Evolutionary conservation across 2,113 vertebrate species (phyloP), one percentile per base, ranked within the genome.

Genomic region (Datnioides undecimradiatus): DNA sequence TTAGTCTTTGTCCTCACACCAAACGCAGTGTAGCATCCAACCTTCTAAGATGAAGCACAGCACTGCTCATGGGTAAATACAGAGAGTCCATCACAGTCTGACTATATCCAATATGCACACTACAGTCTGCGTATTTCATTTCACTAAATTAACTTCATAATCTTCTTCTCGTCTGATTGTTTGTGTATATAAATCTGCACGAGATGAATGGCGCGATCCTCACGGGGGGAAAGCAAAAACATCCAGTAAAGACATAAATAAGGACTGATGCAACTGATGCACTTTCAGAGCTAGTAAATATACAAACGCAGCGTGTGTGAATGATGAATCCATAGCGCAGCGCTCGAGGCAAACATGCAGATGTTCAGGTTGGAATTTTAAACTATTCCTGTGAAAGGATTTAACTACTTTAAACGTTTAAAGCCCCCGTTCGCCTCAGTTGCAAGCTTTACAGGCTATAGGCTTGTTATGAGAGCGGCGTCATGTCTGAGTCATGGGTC

Each of bases 351-450:
- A 72, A 29, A 76, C 48, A 34, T 70, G 66, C 79, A 87, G 73
- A 81, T 69, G 73, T 75, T 68, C 60, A 27, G 36, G 52, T 58
- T 64, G 55, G 43, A 46, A 17, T 77, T 80, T 73, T 36, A 70
- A 70, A 76, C 64, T 3, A 46, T 49, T 36, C 49, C 66, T 25
- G 1, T 78, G 69, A 82, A 84, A 69, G 5, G 5, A 52, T 52
- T 88, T 83, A 65, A 87, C 59, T 23, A 2, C 60, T 74, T 73
- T 67, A 29, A 48, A 66, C 69, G 58, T 80, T 87, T 69, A 82
- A 83, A 75, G 49, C 41, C 21, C 8, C 38, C 23, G 52, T 43
- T 73, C 76, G 67, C 72, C 77, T 62, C 49, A 46, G 68, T 83
- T 65, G 33, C 41, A 70, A 69, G 23, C 62, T 85, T 87, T 51